Percentiles rank a stretch among this genome's conserved stretches.
Evolutionary conservation across 1,140 invertebrate genomes (phyloP).

Genomic region (Caenorhabditis latens): DNA sequence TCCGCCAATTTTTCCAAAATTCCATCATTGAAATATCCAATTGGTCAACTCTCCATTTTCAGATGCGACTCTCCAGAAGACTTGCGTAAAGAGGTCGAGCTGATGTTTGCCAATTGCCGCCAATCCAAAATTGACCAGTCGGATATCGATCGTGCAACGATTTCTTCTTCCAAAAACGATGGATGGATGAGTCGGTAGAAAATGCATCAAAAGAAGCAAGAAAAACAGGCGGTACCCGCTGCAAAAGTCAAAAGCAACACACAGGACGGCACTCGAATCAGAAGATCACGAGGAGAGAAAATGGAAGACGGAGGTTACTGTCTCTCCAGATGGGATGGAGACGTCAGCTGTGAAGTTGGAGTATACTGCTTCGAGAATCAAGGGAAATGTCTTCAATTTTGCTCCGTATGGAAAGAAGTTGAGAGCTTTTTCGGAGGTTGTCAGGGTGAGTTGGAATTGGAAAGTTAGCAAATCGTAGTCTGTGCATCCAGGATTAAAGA

Average conservation of each 20-base stretch:
- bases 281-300: conserved; percentile 1
- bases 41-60: too few species aligned
- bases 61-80: conserved; percentile 57
- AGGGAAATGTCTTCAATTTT: conserved; percentile 57
- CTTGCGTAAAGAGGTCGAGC: conserved; percentile 51
- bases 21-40: too few species aligned
- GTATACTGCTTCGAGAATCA: conserved; percentile 8
- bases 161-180: conserved; percentile 59
- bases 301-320: conserved; percentile 13
- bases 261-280: neutral
- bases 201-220: conserved; percentile 24
- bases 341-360: conserved; percentile 41
- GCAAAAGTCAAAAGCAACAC: conserved; percentile 3
- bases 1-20: too few species aligned
- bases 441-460: neutral
- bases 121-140: conserved; percentile 63
- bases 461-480: too few species aligned
- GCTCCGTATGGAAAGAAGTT: conserved; percentile 57
- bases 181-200: neutral
- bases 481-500: too few species aligned
- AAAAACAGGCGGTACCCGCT: neutral
- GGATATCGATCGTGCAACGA: conserved; percentile 48
- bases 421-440: conserved; percentile 55
- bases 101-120: conserved; percentile 64
- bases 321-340: conserved; percentile 57